Evolutionary conservation across 2,797 vertebrate genomes (phyloP), one percentile per base, ranked within the genome.

Genomic region (Lithobates pipiens): DNA sequence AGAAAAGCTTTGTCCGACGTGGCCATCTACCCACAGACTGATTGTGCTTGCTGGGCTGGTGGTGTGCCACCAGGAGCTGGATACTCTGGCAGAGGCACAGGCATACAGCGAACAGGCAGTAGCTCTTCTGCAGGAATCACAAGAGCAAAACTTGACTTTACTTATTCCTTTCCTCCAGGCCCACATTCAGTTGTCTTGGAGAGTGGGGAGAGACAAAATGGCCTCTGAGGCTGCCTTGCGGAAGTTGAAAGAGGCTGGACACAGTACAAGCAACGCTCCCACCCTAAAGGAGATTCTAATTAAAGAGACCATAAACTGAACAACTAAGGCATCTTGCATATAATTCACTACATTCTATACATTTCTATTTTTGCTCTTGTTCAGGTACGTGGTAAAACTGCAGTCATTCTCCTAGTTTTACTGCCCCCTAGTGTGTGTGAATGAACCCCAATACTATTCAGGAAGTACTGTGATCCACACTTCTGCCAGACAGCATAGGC

Each of bases 171-270:
- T 99, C 89, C 91, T 98, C 16, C 96, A 94, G 86, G 92, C 92
- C 0, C 95, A 96, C 0, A 90, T 98, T 23, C 94, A 96, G 67
- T 92, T 99, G 76, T 97, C 96, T 27, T 98, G 97, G 97, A 95
- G 96, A 89, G 96, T 96, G 42, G 96, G 96, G 15, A 93, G 92
- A 85, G 97, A 99, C 92, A 98, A 98, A 88, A 94, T 95, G n/a
- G 93, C 73, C 3, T 97, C 96, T 0, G 97, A 99, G 89, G 95
- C 95, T 76, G 92, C 91, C 78, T 93, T 98, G 87, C 95, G 92
- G 76, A 92, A 92, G 61, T 89, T 97, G 88, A 95, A 94, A 80
- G 97, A 96, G 85, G 90, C 92, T 0, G 91, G 95, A 72, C 89
- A 89, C 0, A 93, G 91, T 36, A 84, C 93, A 4, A 94, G 92